These are phyloP conservation scores for Teinopalpus imperialis DNA, from an alignment of 2,888 invertebrate species.

Conservation along the genomic window DNA sequence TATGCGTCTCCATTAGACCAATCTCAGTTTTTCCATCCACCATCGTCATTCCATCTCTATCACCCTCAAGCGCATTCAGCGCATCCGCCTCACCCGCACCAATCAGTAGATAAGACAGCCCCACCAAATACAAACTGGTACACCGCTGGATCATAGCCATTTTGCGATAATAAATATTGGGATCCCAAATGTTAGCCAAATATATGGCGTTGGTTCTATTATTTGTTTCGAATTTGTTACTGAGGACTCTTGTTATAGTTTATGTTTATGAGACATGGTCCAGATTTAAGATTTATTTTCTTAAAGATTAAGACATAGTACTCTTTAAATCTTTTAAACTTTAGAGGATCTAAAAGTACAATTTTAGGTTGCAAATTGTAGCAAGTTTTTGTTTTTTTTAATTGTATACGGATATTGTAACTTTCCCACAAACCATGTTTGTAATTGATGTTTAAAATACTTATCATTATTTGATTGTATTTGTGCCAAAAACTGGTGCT, in stretches of 20 bases:
- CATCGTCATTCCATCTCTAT: constrained; percentile 93
- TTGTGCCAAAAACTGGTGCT: constrained; percentile 25
- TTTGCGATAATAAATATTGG: constrained; percentile 15
- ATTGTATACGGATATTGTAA: not conserved
- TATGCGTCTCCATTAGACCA: constrained; percentile 88
- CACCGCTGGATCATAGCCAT: constrained; percentile 87
- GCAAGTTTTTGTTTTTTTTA: not conserved
- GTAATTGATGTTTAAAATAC: not conserved
- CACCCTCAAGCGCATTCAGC: constrained; percentile 84
- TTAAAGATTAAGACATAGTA: too few species aligned
- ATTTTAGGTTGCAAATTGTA: constrained; percentile 2
- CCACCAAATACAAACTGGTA: constrained; percentile 90
- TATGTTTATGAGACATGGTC: constrained; percentile 8
- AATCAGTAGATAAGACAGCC: constrained; percentile 82
- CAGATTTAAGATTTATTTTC: too few species aligned
- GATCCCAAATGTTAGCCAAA: constrained; percentile 39
- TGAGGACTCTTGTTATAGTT: constrained; percentile 23
- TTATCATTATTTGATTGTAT: not conserved
- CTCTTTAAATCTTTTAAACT: too few species aligned
- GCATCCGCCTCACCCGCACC: constrained; percentile 69
- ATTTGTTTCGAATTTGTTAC: constrained; percentile 21
- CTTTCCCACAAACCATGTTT: not conserved
- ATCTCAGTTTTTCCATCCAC: constrained; percentile 91
- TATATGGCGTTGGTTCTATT: constrained; percentile 33
- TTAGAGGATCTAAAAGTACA: too few species aligned